Base-by-base conservation (phyloP, 2,888 invertebrate genomes). In the Julus scanicus region DNA sequence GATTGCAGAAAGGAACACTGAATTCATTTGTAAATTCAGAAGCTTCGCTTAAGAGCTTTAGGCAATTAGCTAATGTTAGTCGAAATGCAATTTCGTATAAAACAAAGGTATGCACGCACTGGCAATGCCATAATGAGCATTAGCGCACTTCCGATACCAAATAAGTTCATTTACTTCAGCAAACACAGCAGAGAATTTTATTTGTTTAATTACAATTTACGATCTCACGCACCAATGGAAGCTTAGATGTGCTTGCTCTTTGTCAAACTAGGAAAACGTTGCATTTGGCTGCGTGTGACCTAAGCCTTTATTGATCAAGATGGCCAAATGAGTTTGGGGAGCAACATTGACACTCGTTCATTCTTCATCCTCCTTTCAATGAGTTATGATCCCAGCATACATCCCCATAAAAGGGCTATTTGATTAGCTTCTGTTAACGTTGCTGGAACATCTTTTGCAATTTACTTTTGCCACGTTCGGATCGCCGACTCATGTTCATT, bases 401-500 rank as follows among this genome's bases (percentile, higher is more conserved):
- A 37, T 29, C 37, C 80, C 80, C 37, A 80, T 80, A 37, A 71
- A 44, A 37, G 80, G 37, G 37, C 15, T 9, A 80, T 80, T 80
- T 80, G 80, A 80, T 80, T 80, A 80, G 80, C 80, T 80, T 80
- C 80, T 37, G 37, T 80, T 13, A n/a, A n/a, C n/a, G n/a, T n/a
- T n/a, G 80, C 80, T 13, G 80, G 29, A 80, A 2, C 80, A 37
- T 37, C 80, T 37, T 80, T 13, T n/a, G 80, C 37, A 29, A 80
- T 80, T 80, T 37, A 80, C 37, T 71, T n/a, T 8, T 29, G 71
- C 71, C 71, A 71, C 29, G 71, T 71, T 29, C 71, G 71, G 29
- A 80, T 37, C 80, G 80, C 80, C 80, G 80, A 80, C 80, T 80
- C 80, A 80, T 37, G 80, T 29, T 80, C 80, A 80, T 80, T 80